Conservation (phyloP, 2,113 vertebrate genomes). For the Seriola rivoliana region DNA sequence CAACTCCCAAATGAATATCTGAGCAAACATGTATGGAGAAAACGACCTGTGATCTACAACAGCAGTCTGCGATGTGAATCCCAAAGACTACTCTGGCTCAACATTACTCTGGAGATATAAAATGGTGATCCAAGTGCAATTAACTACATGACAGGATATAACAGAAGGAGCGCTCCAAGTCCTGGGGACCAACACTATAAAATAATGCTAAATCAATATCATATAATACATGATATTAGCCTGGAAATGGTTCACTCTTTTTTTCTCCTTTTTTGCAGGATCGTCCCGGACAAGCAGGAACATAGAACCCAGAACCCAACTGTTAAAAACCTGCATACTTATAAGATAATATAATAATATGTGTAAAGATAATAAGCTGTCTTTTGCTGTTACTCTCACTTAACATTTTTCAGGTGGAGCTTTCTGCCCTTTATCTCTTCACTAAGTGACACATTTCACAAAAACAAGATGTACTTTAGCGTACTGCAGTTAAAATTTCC, state of each 20-base stretch:
- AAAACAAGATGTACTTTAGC: background rate
- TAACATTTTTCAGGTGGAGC: background rate
- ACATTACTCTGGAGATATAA: background rate
- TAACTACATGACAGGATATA: background rate
- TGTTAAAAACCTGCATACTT: background rate
- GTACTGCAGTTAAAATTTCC: conserved; percentile 15
- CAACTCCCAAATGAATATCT: no score
- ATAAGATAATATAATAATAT: background rate
- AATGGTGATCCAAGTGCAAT: background rate
- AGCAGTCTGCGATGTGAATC: background rate
- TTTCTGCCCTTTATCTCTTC: background rate
- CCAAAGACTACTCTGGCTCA: background rate
- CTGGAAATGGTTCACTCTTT: background rate
- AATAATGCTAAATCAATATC: background rate
- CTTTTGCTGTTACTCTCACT: background rate
- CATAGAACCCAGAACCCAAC: background rate
- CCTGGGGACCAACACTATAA: background rate
- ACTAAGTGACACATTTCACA: background rate
- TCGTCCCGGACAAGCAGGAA: background rate
- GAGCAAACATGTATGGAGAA: no score
- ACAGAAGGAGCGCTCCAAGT: background rate
- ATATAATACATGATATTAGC: background rate
- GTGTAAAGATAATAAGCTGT: background rate
- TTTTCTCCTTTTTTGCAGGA: background rate
- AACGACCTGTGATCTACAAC: background rate